A percentile compares a stretch with the other conserved stretches of the same genome.
Evolutionary conservation across 1,140 invertebrate species (phyloP).

Genomic region (Brachionus paranguensis): DNA sequence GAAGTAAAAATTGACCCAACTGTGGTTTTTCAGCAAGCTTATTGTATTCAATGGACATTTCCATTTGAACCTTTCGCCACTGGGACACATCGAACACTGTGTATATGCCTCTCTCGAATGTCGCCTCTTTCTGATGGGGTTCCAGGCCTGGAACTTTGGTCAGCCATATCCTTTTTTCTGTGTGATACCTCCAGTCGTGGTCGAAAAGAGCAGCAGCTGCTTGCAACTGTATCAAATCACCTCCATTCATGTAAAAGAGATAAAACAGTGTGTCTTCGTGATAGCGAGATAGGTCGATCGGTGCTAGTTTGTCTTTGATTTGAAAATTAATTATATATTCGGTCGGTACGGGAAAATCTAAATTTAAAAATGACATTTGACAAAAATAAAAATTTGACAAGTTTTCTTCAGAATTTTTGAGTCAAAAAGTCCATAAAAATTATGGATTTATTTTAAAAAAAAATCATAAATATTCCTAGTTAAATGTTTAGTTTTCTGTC

Average conservation of each 20-base stretch:
- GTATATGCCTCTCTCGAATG: constrained; percentile 94
- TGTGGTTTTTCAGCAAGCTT: constrained; percentile 82
- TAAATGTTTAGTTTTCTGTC: too few relatives aligned
- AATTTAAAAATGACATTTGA: background rate
- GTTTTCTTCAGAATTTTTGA: too few relatives aligned
- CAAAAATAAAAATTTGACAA: background rate
- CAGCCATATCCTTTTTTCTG: constrained; percentile 97
- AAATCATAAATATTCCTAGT: too few relatives aligned
- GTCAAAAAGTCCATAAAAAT: too few relatives aligned
- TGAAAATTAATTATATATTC: constrained; percentile 89
- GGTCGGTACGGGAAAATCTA: constrained; percentile 91
- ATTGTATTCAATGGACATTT: constrained; percentile 93
- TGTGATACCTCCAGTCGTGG: constrained; percentile 97
- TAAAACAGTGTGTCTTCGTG: constrained; percentile 98
- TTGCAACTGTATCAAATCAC: constrained; percentile 90
- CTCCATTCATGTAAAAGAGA: constrained; percentile 97
- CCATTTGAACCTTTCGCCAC: constrained; percentile 88
- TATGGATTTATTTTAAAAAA: too few relatives aligned
- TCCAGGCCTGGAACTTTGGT: constrained; percentile 87
- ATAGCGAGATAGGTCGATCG: constrained; percentile 88
- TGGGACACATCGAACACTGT: constrained; percentile 93
- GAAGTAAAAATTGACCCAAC: constrained; percentile 30
- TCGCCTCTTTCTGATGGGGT: constrained; percentile 82
- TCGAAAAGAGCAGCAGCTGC: constrained; percentile 93
- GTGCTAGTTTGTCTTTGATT: constrained; percentile 67